Conservation (phyloP, 2,113 vertebrate species). For the Rhinolophus ferrumequinum region DNA sequence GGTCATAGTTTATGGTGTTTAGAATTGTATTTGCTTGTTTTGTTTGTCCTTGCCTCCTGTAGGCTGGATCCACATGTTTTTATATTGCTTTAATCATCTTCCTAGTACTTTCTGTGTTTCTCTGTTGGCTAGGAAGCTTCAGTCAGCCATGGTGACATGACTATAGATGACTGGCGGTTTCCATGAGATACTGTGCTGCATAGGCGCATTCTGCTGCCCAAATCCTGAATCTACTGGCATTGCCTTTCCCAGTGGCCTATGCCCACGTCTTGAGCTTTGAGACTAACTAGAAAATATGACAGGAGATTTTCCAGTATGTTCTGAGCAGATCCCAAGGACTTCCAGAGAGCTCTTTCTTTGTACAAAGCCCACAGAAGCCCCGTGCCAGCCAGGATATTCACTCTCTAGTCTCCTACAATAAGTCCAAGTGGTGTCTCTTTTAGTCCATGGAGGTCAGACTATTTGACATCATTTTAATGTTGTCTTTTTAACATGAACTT, state of each 20-base stretch:
- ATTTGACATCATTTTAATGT: background rate
- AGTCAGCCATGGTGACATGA: background rate
- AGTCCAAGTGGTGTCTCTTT: background rate
- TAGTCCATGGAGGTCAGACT: background rate
- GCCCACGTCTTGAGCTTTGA: background rate
- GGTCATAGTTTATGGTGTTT: background rate
- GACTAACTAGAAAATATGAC: background rate
- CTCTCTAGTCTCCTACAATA: background rate
- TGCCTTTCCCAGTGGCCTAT: background rate
- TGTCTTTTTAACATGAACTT: background rate
- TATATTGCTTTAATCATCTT: background rate
- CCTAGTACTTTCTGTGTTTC: fast-evolving
- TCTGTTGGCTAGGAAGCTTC: background rate
- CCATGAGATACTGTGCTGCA: background rate
- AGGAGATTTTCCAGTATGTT: background rate
- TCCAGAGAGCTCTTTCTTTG: background rate
- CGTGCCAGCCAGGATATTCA: background rate
- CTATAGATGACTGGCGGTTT: background rate
- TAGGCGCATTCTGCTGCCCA: background rate
- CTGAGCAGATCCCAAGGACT: background rate
- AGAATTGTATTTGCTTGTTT: background rate
- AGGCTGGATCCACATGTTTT: background rate
- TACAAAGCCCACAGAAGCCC: background rate
- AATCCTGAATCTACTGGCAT: background rate
- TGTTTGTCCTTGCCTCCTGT: background rate